Conservation (phyloP, 2,888 invertebrate species). For the Zeuzera pyrina region DNA sequence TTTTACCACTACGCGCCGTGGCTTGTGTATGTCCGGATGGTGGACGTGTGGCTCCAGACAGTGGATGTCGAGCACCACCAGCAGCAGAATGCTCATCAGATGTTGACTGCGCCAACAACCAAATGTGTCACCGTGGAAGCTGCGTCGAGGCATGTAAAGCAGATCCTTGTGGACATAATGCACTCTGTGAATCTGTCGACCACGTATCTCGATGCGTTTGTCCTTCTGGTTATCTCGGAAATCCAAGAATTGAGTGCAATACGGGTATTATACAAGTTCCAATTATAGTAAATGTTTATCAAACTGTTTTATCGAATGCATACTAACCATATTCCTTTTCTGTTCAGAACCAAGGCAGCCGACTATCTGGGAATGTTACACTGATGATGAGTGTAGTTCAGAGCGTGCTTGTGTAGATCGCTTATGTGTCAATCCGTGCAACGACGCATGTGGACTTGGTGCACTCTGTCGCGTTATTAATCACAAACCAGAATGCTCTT, state of each 20-base stretch:
- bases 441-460: constrained; percentile 81
- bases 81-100: constrained; percentile 79
- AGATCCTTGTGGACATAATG: constrained; percentile 86
- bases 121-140: constrained; percentile 82
- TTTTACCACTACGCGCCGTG: constrained; percentile 85
- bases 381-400: constrained; percentile 82
- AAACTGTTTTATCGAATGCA: too few species aligned
- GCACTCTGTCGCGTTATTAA: constrained; percentile 88
- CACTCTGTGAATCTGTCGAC: constrained; percentile 82
- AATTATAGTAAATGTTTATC: neutral
- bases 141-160: constrained; percentile 86
- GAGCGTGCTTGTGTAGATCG: constrained; percentile 85
- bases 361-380: constrained; percentile 78
- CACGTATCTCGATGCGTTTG: constrained; percentile 87
- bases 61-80: constrained; percentile 77
- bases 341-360: constrained; percentile 55
- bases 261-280: constrained; percentile 46
- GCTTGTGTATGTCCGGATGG: constrained; percentile 91
- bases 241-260: constrained; percentile 84
- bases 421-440: constrained; percentile 85
- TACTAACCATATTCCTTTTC: constrained; percentile 6
- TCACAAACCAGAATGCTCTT: constrained; percentile 84
- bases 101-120: constrained; percentile 81
- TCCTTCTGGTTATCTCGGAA: constrained; percentile 83
- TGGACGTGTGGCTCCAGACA: constrained; percentile 80